phyloP scores from a whole-genome alignment of 2,888 invertebrate genomes.

The Drosophila bunnanda region DNA sequence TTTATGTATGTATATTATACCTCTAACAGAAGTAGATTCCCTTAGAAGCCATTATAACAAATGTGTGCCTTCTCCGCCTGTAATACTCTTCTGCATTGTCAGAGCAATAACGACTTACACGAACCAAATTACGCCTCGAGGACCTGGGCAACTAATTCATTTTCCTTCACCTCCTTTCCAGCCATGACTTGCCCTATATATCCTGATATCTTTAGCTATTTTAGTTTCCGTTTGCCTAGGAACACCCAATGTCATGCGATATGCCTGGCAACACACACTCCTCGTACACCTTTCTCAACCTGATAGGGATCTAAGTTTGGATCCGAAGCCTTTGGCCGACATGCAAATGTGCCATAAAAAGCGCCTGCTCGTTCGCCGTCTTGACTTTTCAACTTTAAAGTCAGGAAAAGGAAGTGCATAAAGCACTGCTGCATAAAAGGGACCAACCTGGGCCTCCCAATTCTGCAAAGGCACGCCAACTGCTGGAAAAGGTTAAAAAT shows the following conservation, averaged over 20 bases:
- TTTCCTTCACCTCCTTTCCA: constrained; percentile 23
- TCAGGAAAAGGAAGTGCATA: constrained; percentile 58
- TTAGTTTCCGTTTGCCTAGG: constrained; percentile 42
- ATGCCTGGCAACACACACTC: constrained; percentile 12
- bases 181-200: constrained; percentile 39
- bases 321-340: constrained; percentile 48
- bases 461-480: constrained; percentile 62
- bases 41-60: neutral
- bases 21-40: neutral
- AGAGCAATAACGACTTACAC: constrained; percentile 23
- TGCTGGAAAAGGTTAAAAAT: constrained; percentile 69
- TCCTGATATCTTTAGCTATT: constrained; percentile 43
- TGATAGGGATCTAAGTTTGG: constrained; percentile 67
- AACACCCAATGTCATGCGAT: constrained; percentile 48
- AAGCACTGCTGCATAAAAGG: constrained; percentile 13
- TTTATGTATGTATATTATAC: neutral
- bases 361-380: constrained; percentile 19
- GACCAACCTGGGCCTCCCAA: constrained; percentile 15
- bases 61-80: neutral
- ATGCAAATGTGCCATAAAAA: constrained; percentile 59
- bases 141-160: constrained; percentile 18
- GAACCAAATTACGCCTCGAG: constrained; percentile 22
- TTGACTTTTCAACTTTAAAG: constrained; percentile 75
- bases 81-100: neutral
- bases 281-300: constrained; percentile 21